phyloP scores from a whole-genome alignment of 2,888 invertebrate species.

The Atherix ibis region DNA sequence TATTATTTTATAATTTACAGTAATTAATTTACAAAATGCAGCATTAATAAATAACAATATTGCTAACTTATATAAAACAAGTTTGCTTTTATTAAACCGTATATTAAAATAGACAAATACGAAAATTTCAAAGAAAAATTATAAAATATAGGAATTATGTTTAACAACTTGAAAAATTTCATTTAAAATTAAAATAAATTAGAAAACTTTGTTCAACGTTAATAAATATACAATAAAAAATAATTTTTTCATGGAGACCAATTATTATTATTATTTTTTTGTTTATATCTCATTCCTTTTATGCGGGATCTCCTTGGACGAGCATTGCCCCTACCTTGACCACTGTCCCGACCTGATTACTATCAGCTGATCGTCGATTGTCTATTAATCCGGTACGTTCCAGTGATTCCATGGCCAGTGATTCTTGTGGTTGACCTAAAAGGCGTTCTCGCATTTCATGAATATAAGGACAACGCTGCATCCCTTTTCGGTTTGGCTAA shows the following conservation, averaged over 20 bases:
- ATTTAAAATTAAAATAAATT: too few species aligned
- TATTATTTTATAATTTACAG: too few species aligned
- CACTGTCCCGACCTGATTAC: constrained; percentile 70
- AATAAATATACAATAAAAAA: too few species aligned
- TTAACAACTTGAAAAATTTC: too few species aligned
- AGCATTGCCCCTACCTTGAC: constrained; percentile 58
- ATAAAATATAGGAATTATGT: too few species aligned
- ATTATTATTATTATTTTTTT: constrained; percentile 12
- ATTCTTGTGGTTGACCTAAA: constrained; percentile 55
- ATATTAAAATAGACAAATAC: too few species aligned
- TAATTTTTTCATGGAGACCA: neutral
- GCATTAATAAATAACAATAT: too few species aligned
- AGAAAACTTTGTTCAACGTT: too few species aligned
- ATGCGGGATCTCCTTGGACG: constrained; percentile 25
- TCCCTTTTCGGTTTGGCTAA: constrained; percentile 19
- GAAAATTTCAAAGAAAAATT: too few species aligned
- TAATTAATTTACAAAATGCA: too few species aligned
- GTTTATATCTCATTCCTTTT: neutral
- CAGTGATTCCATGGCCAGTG: constrained; percentile 45
- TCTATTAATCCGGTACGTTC: constrained; percentile 36
- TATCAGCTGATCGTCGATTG: constrained; percentile 35
- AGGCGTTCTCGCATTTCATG: constrained; percentile 88
- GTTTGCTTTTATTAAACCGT: too few species aligned
- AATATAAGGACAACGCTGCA: constrained; percentile 68
- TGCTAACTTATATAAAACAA: too few species aligned